A percentile compares a stretch with the other conserved stretches of the same genome.
Evolutionary conservation across 2,797 vertebrate species (phyloP).

Genomic region (Loris lydekkerianus): DNA sequence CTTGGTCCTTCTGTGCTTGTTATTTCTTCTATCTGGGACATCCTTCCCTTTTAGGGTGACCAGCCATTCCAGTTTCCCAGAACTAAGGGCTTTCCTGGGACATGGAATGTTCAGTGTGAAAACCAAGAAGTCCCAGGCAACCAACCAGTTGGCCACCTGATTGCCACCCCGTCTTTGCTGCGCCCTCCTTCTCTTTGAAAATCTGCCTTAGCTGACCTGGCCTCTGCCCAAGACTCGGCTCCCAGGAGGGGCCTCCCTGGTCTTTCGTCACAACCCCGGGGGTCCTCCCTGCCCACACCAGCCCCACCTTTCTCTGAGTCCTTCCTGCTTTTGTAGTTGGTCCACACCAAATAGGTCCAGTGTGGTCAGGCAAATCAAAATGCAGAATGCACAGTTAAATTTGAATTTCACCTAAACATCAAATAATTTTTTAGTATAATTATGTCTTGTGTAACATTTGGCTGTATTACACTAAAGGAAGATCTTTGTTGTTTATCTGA

Average conservation of each 20-base stretch:
- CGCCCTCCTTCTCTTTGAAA: neutral
- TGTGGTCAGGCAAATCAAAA: neutral
- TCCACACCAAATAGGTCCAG: neutral
- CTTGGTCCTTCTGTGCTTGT: neutral
- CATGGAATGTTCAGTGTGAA: neutral
- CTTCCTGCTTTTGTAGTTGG: neutral
- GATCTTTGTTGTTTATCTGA: neutral
- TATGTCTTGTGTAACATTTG: neutral
- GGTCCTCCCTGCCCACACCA: fast-evolving
- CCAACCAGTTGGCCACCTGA: fast-evolving
- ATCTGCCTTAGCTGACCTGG: neutral
- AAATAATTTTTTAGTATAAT: fast-evolving
- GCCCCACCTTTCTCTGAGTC: neutral
- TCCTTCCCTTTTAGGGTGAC: neutral
- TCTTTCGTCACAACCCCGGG: fast-evolving
- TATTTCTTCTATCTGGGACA: fast-evolving
- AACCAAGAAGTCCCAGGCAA: neutral
- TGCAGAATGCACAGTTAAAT: neutral
- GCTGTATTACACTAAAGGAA: neutral
- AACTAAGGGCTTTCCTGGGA: neutral
- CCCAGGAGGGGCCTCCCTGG: fast-evolving
- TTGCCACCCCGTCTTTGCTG: fast-evolving
- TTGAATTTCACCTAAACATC: neutral
- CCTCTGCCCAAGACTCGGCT: neutral
- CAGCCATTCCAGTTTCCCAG: neutral